Conservation (phyloP, 2,113 vertebrate species). For the Butorides virescens region DNA sequence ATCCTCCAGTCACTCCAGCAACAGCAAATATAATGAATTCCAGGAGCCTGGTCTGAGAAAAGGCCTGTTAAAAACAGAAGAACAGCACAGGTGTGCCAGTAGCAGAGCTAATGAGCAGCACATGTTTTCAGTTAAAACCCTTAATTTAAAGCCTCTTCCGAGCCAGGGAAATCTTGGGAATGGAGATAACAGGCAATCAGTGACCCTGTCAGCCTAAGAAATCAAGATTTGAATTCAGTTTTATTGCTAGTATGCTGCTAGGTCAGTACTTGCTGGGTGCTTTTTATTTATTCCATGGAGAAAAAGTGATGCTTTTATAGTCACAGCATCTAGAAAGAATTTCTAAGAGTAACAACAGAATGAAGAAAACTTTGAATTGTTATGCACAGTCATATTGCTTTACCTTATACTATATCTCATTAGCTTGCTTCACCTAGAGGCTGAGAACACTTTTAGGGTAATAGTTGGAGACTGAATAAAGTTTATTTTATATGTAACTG, state of each 20-base stretch:
- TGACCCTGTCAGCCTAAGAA: neutral
- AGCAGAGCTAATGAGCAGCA: slow-evolving; percentile 30
- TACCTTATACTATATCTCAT: neutral
- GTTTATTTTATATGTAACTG: neutral
- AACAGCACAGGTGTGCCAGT: neutral
- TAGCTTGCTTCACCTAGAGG: neutral
- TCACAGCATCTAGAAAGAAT: neutral
- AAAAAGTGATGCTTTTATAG: neutral
- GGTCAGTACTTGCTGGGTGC: neutral
- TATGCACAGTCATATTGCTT: neutral
- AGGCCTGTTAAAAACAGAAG: neutral
- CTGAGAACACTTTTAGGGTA: neutral
- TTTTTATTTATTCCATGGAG: neutral
- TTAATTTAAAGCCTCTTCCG: slow-evolving; percentile 23
- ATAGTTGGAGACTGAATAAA: neutral
- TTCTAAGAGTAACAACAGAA: neutral
- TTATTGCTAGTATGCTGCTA: neutral
- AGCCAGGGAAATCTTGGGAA: neutral
- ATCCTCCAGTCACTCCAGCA: neutral
- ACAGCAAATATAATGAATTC: neutral
- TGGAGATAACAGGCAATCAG: neutral
- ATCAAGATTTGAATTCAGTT: neutral
- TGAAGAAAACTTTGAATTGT: neutral
- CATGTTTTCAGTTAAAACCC: slow-evolving; percentile 12
- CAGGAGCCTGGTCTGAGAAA: neutral